Evolutionary conservation across 1,140 invertebrate genomes (phyloP).

Genomic region (Zaprionus camerounensis): DNA sequence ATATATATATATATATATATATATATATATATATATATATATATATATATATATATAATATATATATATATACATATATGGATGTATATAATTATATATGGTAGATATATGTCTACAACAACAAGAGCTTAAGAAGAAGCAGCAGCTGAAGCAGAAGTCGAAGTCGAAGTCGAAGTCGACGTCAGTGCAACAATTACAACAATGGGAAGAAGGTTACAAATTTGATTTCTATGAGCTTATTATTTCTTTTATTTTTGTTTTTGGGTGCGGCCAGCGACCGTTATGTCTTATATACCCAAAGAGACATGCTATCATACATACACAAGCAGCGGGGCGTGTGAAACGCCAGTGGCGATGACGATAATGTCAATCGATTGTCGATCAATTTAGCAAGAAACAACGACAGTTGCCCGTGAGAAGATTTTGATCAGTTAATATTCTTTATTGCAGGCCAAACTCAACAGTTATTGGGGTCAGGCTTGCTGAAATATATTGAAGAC

Average conservation of each 20-base stretch:
- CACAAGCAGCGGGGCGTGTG: constrained; percentile 8
- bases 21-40: neutral
- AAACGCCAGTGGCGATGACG: constrained; percentile 1
- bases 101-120: constrained; percentile 1
- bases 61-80: neutral
- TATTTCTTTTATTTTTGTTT: constrained; percentile 1
- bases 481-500: neutral
- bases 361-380: constrained; percentile 10
- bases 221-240: constrained; percentile 24
- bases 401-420: neutral
- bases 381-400: neutral
- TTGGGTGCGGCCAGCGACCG: constrained; percentile 23
- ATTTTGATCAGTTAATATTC: neutral
- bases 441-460: neutral
- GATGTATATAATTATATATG: neutral
- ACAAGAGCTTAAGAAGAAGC: neutral
- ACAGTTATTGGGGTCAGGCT: neutral
- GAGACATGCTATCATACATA: constrained; percentile 1
- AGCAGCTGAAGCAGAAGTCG: neutral
- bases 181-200: constrained; percentile 21
- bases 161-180: neutral
- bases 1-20: neutral
- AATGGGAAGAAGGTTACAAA: constrained; percentile 29
- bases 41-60: neutral
- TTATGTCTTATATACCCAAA: neutral